These are phyloP conservation scores for Yponomeuta evonymella DNA, from an alignment of 2,888 invertebrate species.

Conservation along the genomic window DNA sequence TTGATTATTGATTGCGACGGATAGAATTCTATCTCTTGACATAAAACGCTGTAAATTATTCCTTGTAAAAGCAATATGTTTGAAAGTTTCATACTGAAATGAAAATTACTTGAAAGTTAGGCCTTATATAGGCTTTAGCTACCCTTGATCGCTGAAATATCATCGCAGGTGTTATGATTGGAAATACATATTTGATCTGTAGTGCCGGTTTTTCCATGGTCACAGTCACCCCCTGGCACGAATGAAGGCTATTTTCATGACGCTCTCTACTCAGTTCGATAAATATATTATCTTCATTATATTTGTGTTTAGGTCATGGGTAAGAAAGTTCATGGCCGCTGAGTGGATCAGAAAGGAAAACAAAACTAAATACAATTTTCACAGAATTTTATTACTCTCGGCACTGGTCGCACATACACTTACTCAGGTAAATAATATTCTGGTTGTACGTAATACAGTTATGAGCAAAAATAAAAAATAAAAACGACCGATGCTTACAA, in stretches of 20 bases:
- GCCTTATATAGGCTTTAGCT: conserved; percentile 45
- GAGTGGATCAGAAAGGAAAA: conserved; percentile 24
- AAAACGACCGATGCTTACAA: conserved; percentile 15
- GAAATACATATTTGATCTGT: conserved; percentile 62
- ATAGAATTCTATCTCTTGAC: conserved; percentile 50
- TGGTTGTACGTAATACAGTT: conserved; percentile 30
- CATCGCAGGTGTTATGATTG: conserved; percentile 70
- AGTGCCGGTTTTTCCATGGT: conserved; percentile 32
- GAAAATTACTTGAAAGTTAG: neutral
- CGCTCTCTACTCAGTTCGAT: neutral
- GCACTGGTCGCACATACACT: conserved; percentile 44
- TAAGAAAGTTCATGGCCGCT: neutral
- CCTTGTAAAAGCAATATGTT: conserved; percentile 5
- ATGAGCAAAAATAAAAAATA: conserved; percentile 30
- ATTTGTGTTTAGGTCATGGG: neutral
- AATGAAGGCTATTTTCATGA: conserved; percentile 23
- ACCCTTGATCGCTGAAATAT: conserved; percentile 51
- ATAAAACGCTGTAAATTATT: conserved; percentile 17
- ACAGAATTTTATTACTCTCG: conserved; percentile 53
- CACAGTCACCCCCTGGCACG: conserved; percentile 39
- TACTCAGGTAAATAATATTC: neutral
- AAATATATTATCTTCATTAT: neutral
- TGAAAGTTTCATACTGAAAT: neutral
- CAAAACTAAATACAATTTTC: conserved; percentile 28
- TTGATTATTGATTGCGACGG: conserved; percentile 37